Evolutionary conservation across 2,888 invertebrate species (phyloP).

Genomic region (Thalpophila matura): DNA sequence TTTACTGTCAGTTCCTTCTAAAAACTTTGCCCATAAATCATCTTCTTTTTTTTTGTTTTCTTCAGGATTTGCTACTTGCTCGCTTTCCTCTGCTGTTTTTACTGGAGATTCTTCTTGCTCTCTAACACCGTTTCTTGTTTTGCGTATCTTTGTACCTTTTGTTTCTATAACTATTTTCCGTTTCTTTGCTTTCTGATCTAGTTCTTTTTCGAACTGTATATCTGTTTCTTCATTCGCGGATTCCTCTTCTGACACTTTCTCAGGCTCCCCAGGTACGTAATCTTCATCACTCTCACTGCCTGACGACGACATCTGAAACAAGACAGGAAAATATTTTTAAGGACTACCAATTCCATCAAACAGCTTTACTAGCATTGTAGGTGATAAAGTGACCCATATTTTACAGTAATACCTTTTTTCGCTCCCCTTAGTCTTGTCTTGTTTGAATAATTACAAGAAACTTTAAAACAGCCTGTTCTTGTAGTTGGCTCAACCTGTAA

Average conservation of each 20-base stretch:
- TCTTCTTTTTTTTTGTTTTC: slow-evolving; percentile 94
- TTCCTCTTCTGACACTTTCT: slow-evolving; percentile 92
- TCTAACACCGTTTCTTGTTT: slow-evolving; percentile 65
- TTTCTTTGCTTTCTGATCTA: slow-evolving; percentile 78
- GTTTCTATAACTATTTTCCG: slow-evolving; percentile 72
- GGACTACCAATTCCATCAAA: background rate
- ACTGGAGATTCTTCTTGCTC: slow-evolving; percentile 70
- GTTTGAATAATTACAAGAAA: background rate
- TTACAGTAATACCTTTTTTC: slow-evolving; percentile 2
- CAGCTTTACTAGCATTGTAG: background rate
- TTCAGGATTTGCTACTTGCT: slow-evolving; percentile 86
- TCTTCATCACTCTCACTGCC: slow-evolving; percentile 96
- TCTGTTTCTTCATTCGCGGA: slow-evolving; percentile 92
- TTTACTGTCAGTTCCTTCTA: slow-evolving; percentile 92
- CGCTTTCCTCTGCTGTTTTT: slow-evolving; percentile 62
- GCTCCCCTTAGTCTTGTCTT: background rate
- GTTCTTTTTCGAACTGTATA: slow-evolving; percentile 88
- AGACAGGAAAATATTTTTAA: background rate
- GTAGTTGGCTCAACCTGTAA: too few relatives aligned
- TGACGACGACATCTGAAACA: slow-evolving; percentile 90
- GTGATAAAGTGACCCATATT: background rate
- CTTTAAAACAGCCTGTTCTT: too few relatives aligned
- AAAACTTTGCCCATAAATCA: slow-evolving; percentile 95
- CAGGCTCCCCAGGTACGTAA: slow-evolving; percentile 93
- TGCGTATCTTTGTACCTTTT: slow-evolving; percentile 76